Evolutionary conservation across 2,888 invertebrate genomes (phyloP).

Genomic region (Clostera curtula): DNA sequence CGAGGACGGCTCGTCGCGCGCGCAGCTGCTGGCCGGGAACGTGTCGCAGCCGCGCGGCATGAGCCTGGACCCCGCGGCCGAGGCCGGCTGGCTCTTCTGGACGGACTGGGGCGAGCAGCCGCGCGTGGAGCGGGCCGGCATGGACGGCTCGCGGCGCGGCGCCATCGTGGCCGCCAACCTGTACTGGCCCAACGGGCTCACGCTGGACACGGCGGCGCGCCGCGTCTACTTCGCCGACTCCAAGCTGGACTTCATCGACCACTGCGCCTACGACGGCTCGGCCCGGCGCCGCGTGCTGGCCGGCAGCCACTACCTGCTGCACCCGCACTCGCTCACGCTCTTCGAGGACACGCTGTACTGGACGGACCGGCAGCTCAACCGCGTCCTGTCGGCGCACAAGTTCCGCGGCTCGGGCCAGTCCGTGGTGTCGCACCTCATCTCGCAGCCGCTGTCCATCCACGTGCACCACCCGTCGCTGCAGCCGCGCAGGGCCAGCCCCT

Average conservation of each 20-base stretch:
- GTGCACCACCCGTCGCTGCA: constrained; percentile 97
- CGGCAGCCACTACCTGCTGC: constrained; percentile 92
- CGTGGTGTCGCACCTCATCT: constrained; percentile 94
- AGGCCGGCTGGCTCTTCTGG: constrained; percentile 95
- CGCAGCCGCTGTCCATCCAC: constrained; percentile 95
- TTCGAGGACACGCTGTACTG: constrained; percentile 98
- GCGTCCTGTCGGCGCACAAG: constrained; percentile 93
- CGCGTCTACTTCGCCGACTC: constrained; percentile 98
- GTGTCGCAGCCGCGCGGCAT: constrained; percentile 97
- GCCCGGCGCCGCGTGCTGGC: constrained; percentile 91
- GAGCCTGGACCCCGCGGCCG: constrained; percentile 94
- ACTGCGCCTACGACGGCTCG: constrained; percentile 96
- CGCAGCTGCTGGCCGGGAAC: constrained; percentile 93
- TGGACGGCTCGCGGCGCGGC: constrained; percentile 93
- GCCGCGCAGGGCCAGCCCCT: constrained; percentile 86
- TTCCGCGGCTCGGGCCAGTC: constrained; percentile 93
- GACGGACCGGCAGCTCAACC: constrained; percentile 95
- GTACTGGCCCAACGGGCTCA: constrained; percentile 99
- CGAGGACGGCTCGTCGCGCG: constrained; percentile 88
- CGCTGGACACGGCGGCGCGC: constrained; percentile 93
- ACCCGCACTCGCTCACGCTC: constrained; percentile 95
- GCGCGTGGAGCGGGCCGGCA: constrained; percentile 93
- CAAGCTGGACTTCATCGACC: constrained; percentile 97
- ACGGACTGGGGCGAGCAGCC: constrained; percentile 99
- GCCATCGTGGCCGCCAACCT: constrained; percentile 95